These are phyloP conservation scores for Zaprionus kolodkinae DNA, from an alignment of 1,140 invertebrate species.

Conservation along the genomic window DNA sequence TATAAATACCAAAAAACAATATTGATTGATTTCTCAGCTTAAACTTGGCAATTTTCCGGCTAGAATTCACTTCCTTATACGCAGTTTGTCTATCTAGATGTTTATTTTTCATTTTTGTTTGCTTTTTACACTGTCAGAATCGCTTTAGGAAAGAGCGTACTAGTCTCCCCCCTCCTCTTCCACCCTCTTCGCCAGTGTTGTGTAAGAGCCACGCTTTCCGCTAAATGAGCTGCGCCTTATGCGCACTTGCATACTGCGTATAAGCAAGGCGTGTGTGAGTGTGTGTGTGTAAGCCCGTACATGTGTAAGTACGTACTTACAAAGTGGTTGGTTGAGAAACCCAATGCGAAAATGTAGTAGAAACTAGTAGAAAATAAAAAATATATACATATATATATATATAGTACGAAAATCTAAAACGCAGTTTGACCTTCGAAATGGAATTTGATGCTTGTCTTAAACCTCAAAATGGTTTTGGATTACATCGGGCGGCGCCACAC, in stretches of 20 bases:
- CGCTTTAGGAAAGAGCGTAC: background rate
- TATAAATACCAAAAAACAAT: background rate
- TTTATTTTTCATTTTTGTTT: background rate
- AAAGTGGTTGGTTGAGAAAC: slow-evolving; percentile 36
- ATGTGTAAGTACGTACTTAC: slow-evolving; percentile 15
- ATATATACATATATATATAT: background rate
- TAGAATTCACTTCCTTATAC: slow-evolving; percentile 37
- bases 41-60: background rate
- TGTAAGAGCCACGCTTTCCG: slow-evolving; percentile 70
- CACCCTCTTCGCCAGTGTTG: slow-evolving; percentile 31
- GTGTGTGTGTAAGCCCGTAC: slow-evolving; percentile 6
- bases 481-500: slow-evolving; percentile 4
- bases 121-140: slow-evolving; percentile 8
- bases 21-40: background rate
- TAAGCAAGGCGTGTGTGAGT: slow-evolving; percentile 7
- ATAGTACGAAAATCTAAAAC: slow-evolving; percentile 57
- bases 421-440: slow-evolving; percentile 69
- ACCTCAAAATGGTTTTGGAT: slow-evolving; percentile 23
- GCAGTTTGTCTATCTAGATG: slow-evolving; percentile 17
- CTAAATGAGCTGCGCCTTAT: slow-evolving; percentile 72
- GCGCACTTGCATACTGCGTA: slow-evolving; percentile 47
- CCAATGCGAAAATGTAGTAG: slow-evolving; percentile 67
- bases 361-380: slow-evolving; percentile 51
- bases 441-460: slow-evolving; percentile 64
- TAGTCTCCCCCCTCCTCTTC: slow-evolving; percentile 2